Evolutionary conservation across 2,888 invertebrate species (phyloP), one percentile per base, ranked within the genome.

Genomic region (Cataglyphis albicans): DNA sequence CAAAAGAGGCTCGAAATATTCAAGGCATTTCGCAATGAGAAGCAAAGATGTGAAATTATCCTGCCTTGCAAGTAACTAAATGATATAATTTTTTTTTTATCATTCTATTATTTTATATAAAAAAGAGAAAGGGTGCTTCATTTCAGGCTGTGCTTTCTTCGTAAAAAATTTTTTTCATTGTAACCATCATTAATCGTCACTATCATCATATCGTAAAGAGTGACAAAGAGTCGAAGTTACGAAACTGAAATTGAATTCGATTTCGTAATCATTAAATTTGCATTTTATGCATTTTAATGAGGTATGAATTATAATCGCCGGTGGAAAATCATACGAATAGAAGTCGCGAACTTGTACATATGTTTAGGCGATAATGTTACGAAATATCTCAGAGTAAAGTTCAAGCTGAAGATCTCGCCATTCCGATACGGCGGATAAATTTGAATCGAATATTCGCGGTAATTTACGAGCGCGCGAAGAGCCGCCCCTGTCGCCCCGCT

Each of bases 401-500:
- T 44, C 15, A 4, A 15, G 0, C 15, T 5, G 1, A 44, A 5
- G 18, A 15, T 44, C 5, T 44, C 44, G 18, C 57, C 35, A 72
- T 72, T 3, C 25, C 1, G 52, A 10, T n/a, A n/a, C 25, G 75
- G n/a, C 25, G 38, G 18, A 67, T 12, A 38, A 52, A 41, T 67
- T 38, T 9, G 15, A 76, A 57, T 76, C 29, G 41, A 67, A 76
- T 67, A 57, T 67, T 76, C 41, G 76, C 67, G 76, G 67, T n/a
- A 18, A 10, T 21, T n/a, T 1, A 5, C 67, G 67, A 9, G 35
- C 3, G 1, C 52, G 32, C 32, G 6, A 32, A 32, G 55, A 21
- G n/a, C n/a, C 67, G 70, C 32, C 70, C 78, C 44, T 32, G 74
- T 10, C 44, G 10, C 15, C 3, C 72, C 67, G 82, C 73, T 90